Base-by-base conservation (phyloP, 2,888 invertebrate species). In the Xiphydria camelus region DNA sequence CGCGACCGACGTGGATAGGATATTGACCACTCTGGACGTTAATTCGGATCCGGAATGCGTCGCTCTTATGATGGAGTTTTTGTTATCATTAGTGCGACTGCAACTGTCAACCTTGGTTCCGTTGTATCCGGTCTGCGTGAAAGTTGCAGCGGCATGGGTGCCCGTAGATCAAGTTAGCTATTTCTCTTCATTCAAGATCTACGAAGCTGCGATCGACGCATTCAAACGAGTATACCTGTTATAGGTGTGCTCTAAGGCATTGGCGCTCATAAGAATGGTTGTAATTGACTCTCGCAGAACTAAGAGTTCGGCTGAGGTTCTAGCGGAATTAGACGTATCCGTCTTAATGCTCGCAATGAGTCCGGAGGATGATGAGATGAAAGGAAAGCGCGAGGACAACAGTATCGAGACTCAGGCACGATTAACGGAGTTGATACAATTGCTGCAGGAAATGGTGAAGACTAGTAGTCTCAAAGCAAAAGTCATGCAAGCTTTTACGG, bases 1-100 rank as follows among this genome's bases (percentile, higher is more conserved):
- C 49, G 60, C 59, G 1, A 58, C 56, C 23, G 74, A 79, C 51
- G 66, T 80, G 1, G 61, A 71, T 37, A 59, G 62, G 23, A 66
- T 81, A 45, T 52, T 80, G 18, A 53, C 64, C 9, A 73, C 73
- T 51, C 55, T 75, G 18, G 68, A 65, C 41, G 58, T 55, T 4
- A 53, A 66, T 31, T 67, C 68, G 0, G 70, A 77, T 52, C 70
- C 77, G 3, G 81, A 82, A 57, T 81, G 80, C 47, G 72, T 78
- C 32, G 69, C 75, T 6, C 59, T 79, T 1, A 55, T 82, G 9
- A 77, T 82, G 56, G 78, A 81, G 59, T 82, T 82, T 61, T 62
- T 82, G 14, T 62, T 75, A 25, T 77, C 76, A 0, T 53, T 82
- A 10, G 70, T 81, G 10, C 73, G 76, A 51, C 54, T 78, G n/a